Evolutionary conservation across 2,113 vertebrate species (phyloP).

Genomic region (Atrichornis clamosus): DNA sequence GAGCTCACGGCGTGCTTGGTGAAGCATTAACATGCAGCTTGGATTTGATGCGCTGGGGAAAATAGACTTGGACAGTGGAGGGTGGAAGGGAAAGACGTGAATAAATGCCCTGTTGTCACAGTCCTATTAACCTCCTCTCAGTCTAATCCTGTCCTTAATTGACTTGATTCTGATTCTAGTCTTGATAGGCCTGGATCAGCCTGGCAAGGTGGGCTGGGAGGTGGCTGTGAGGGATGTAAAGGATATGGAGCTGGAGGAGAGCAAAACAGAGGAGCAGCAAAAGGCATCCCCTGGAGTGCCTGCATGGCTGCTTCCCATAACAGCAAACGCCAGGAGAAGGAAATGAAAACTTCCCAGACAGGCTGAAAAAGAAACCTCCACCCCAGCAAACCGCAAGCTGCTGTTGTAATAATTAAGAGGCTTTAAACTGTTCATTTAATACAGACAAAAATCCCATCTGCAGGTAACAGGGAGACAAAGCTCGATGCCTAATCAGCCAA

Average conservation of each 20-base stretch:
- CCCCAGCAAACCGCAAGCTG: neutral
- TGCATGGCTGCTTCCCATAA: accelerated
- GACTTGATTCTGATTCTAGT: slow-evolving; percentile 32
- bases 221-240: neutral
- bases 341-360: neutral
- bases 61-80: neutral
- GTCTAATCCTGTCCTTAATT: slow-evolving; percentile 35
- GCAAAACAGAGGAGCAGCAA: neutral
- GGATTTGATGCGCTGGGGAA: neutral
- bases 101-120: neutral
- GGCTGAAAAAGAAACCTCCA: neutral
- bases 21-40: neutral
- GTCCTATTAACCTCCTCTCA: slow-evolving; percentile 9
- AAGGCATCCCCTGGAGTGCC: neutral
- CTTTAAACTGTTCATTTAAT: neutral
- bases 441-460: neutral
- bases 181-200: neutral
- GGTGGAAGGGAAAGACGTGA: neutral
- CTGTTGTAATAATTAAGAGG: neutral
- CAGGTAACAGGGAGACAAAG: neutral
- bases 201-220: neutral
- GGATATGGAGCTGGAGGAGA: neutral
- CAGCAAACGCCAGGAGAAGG: neutral
- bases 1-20: neutral
- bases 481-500: neutral